These are phyloP conservation scores for Agrilus mali DNA, from an alignment of 2,888 invertebrate genomes.

Conservation along the genomic window DNA sequence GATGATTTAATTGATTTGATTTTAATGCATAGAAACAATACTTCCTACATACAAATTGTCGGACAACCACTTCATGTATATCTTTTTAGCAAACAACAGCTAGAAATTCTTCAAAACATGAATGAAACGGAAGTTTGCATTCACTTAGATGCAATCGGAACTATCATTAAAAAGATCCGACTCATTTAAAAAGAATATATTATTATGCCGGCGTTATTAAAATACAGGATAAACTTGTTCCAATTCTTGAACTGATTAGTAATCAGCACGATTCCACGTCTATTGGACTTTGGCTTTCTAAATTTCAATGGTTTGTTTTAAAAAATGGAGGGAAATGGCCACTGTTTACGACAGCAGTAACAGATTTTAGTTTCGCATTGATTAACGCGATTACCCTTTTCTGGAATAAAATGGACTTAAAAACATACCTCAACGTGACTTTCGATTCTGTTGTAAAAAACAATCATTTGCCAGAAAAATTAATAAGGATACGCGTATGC, in stretches of 20 bases:
- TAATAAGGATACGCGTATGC: too few species aligned
- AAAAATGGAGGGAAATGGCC: conserved; percentile 1
- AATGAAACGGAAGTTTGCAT: not conserved
- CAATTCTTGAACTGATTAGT: not conserved
- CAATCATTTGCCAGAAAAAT: too few species aligned
- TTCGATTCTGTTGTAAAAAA: not conserved
- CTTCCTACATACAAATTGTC: not conserved
- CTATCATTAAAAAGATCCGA: not conserved
- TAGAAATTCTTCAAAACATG: not conserved
- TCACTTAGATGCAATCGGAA: not conserved
- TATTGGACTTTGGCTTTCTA: not conserved
- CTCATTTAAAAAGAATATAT: not conserved
- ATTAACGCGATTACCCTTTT: not conserved
- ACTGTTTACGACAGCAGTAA: not conserved
- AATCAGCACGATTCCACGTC: not conserved
- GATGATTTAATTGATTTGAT: conserved; percentile 1
- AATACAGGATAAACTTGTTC: not conserved
- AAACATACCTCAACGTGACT: not conserved
- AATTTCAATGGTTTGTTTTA: conserved; percentile 1
- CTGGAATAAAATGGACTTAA: not conserved
- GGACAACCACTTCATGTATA: not conserved
- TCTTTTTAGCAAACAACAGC: not conserved
- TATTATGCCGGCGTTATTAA: not conserved
- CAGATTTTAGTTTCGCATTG: conserved; percentile 1
- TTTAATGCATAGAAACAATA: not conserved